These are phyloP conservation scores for Pristionchus fissidentatus DNA, from an alignment of 2,888 invertebrate genomes.

Conservation along the genomic window DNA sequence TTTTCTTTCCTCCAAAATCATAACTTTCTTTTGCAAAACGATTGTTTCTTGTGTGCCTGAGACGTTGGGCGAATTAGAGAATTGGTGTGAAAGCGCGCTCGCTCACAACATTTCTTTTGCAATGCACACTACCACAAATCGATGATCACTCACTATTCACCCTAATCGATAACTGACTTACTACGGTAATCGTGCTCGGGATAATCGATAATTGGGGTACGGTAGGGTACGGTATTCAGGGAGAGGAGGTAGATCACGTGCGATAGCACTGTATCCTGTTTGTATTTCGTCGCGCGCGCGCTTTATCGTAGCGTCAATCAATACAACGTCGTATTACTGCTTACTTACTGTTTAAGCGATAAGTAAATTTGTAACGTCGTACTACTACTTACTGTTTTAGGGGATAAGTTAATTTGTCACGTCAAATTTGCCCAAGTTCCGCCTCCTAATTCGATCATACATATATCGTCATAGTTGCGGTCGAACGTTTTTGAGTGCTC, in stretches of 20 bases:
- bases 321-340: neutral
- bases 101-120: neutral
- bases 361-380: neutral
- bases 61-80: neutral
- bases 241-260: conserved; percentile 12
- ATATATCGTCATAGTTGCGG: neutral
- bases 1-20: too few relatives aligned
- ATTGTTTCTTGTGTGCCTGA: too few relatives aligned
- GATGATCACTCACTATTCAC: neutral
- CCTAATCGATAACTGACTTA: too few relatives aligned
- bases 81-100: neutral
- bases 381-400: neutral
- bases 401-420: neutral
- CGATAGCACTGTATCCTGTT: neutral
- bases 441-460: conserved; percentile 14
- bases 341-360: neutral
- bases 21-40: too few relatives aligned
- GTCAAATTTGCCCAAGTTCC: neutral
- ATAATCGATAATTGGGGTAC: too few relatives aligned
- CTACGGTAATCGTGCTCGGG: conserved; percentile 17
- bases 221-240: neutral
- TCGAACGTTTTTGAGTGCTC: neutral
- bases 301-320: neutral
- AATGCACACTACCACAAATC: neutral
- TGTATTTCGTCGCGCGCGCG: neutral